Evolutionary conservation across 2,888 invertebrate species (phyloP), one percentile per base, ranked within the genome.

Genomic region (Tortrix viridana): DNA sequence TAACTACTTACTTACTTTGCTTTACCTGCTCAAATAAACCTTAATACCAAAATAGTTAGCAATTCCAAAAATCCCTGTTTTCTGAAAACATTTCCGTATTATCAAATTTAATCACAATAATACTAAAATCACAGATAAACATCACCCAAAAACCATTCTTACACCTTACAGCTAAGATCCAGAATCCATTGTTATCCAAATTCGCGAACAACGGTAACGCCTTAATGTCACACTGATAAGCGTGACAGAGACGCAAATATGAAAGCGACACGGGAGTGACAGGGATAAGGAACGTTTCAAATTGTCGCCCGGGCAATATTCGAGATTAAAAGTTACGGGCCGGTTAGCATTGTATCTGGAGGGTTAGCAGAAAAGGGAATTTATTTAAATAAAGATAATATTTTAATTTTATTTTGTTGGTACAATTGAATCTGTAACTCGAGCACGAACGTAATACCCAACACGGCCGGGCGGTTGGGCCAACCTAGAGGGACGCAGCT

Each of bases 321-420:
- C 86, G 79, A 88, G 89, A 90, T 90, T 89, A 90, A 89, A 89
- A 89, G 88, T 82, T 84, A 88, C 89, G 89, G 85, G 76, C 85
- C 81, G 88, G 79, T 85, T 83, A 84, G 83, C 85, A 85, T 79
- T 77, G 76, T 82, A 83, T 84, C 80, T 73, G 82, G 78, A 85
- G 77, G 70, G 80, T 72, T 76, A 74, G 71, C 76, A 74, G 70
- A 74, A 76, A 77, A 70, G 60, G 68, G 69, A 64, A 56, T 63
- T 49, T 3, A 43, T 1, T 38, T 38, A 38, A 38, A 38, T 38
- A 38, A 12, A 37, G 2, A 23, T 23, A 5, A 23, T 23, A n/a
- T n/a, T n/a, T n/a, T n/a, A n/a, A n/a, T n/a, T n/a, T n/a, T n/a
- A n/a, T n/a, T n/a, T n/a, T n/a, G n/a, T n/a, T n/a, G n/a, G n/a